A percentile compares a stretch with the other conserved stretches of the same genome.
Evolutionary conservation across 2,888 invertebrate genomes (phyloP).

Genomic region (Tetranychus truncatus): DNA sequence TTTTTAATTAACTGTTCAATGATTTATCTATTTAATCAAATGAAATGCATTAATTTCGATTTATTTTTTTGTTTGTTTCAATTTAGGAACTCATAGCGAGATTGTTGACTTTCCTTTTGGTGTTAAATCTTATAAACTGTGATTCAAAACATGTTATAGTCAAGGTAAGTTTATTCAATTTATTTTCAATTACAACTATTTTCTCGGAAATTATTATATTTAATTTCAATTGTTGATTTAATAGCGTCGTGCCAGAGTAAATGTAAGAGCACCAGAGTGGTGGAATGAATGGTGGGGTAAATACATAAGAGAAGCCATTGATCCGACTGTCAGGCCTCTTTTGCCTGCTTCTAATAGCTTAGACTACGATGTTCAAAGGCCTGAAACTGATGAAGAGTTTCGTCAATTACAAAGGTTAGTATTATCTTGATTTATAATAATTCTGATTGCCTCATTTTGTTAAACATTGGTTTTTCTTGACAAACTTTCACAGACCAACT

Average conservation of each 20-base stretch:
- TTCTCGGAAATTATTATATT: neutral
- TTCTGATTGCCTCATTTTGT: too few relatives aligned
- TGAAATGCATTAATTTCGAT: neutral
- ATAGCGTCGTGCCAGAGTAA: conserved; percentile 6
- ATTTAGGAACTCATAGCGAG: neutral
- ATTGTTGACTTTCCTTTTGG: neutral
- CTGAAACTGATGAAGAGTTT: conserved; percentile 7
- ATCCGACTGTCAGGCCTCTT: neutral
- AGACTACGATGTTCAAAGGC: conserved; percentile 6
- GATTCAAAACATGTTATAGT: conserved; percentile 9
- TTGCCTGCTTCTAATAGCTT: conserved; percentile 4
- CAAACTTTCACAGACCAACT: neutral
- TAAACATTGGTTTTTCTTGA: neutral
- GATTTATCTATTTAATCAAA: too few relatives aligned
- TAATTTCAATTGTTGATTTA: neutral
- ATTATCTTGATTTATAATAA: neutral
- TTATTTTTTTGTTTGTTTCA: neutral
- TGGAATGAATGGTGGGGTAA: conserved; percentile 8
- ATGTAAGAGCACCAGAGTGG: conserved; percentile 1
- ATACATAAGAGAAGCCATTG: conserved; percentile 3
- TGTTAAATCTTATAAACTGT: neutral
- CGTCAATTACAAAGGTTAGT: neutral
- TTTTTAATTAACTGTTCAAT: too few relatives aligned
- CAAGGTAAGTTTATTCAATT: conserved; percentile 4
- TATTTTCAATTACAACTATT: neutral